These are phyloP conservation scores for Trypoxylon attenuatum DNA, from an alignment of 2,888 invertebrate genomes.

Conservation along the genomic window DNA sequence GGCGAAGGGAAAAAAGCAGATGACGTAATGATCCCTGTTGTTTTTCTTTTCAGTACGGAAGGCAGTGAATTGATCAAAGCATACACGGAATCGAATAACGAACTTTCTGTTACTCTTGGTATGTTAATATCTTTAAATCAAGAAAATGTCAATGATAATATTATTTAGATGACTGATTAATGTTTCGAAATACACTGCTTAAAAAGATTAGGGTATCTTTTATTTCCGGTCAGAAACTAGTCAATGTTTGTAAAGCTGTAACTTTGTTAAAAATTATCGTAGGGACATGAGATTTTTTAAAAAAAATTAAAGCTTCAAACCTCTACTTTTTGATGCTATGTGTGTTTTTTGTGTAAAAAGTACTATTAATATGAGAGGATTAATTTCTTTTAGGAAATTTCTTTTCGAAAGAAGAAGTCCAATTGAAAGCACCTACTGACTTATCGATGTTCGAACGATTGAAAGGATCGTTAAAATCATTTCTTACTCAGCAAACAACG, in stretches of 20 bases:
- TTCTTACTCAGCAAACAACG: slow-evolving; percentile 63
- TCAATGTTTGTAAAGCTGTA: slow-evolving; percentile 1
- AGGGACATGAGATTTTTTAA: too few species aligned
- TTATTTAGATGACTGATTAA: too few species aligned
- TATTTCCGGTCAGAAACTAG: too few species aligned
- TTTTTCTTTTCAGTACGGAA: slow-evolving; percentile 90
- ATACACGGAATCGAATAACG: slow-evolving; percentile 67
- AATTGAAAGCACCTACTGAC: slow-evolving; percentile 69
- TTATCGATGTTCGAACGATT: slow-evolving; percentile 68
- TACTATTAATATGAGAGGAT: too few species aligned
- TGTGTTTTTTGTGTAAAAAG: slow-evolving; percentile 1
- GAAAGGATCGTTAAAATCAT: slow-evolving; percentile 68
- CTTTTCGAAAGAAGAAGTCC: slow-evolving; percentile 62
- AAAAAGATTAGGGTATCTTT: too few species aligned
- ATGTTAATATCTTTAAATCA: too few species aligned
- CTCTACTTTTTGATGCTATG: too few species aligned
- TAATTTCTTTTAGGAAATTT: slow-evolving; percentile 55
- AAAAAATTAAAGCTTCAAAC: too few species aligned
- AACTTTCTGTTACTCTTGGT: slow-evolving; percentile 68
- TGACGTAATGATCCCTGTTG: slow-evolving; percentile 91
- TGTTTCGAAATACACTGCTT: too few species aligned
- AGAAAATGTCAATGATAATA: background rate
- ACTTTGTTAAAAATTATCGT: too few species aligned
- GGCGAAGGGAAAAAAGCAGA: slow-evolving; percentile 86
- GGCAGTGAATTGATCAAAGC: slow-evolving; percentile 81